phyloP scores from a whole-genome alignment of 2,797 vertebrate species.

The Antrozous pallidus region DNA sequence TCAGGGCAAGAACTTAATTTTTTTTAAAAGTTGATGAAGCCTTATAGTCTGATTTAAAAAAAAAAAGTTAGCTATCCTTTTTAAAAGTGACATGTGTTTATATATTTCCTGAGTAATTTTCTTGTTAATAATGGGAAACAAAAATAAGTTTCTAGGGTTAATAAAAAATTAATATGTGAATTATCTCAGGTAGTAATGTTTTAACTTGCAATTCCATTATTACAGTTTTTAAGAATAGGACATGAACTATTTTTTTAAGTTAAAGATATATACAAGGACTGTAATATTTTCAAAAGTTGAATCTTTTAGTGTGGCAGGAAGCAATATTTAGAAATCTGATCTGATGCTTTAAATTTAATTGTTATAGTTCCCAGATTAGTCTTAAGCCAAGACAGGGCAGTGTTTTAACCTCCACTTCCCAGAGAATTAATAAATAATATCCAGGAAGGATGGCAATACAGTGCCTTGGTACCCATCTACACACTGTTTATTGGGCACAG shows the following conservation, averaged over 20 bases:
- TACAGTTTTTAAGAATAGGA: not conserved
- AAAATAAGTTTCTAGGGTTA: not conserved
- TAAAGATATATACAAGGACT: not conserved
- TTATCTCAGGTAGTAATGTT: not conserved
- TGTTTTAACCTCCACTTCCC: not conserved
- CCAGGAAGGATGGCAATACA: not conserved
- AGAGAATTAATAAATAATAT: not conserved
- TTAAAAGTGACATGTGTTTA: not conserved
- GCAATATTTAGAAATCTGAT: constrained; percentile 28
- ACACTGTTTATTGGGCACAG: not conserved
- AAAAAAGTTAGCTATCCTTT: not conserved
- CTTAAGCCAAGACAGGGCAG: not conserved
- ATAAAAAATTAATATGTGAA: not conserved
- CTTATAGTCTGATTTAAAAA: too few species aligned
- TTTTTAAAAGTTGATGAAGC: too few species aligned
- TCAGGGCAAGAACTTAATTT: too few species aligned
- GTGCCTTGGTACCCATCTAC: not conserved
- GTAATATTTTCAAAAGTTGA: constrained; percentile 25
- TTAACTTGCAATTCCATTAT: not conserved
- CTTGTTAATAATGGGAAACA: not conserved
- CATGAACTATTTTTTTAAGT: not conserved
- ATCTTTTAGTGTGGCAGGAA: not conserved
- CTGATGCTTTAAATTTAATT: constrained; percentile 10
- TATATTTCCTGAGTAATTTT: constrained; percentile 4
- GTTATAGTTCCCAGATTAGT: not conserved